Evolutionary conservation across 2,113 vertebrate species (phyloP), one percentile per base, ranked within the genome.

Genomic region (Laterallus jamaicensis): DNA sequence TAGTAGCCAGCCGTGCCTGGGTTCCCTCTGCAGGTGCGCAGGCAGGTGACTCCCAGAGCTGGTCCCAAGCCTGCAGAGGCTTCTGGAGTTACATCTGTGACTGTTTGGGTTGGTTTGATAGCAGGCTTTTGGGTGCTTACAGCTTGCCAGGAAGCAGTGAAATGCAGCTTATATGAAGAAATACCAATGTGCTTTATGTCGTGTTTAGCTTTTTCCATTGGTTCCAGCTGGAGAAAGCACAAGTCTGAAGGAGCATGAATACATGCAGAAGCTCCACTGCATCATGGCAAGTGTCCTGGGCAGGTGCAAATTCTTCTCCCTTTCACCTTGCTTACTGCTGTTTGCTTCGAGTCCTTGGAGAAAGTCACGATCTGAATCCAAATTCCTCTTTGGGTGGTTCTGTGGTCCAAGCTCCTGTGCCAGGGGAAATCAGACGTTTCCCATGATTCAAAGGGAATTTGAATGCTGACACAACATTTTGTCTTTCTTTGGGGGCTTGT

Each of bases 151-250:
- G 78, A 91, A 87, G 69, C 39, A 68, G 42, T 90, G 84, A 87
- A 91, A 84, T 87, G 69, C 39, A 56, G 93, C 52, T 82, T 68
- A 29, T 44, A 70, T 91, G 68, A 92, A 86, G 92, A 96, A 92
- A 96, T 95, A 37, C 73, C 81, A 62, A 26, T 50, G 47, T 86
- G 93, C 89, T 87, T 91, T 93, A 21, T 71, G 58, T 82, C 75
- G 54, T 6, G 22, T 88, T 92, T 77, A 69, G 59, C 40, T 83
- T 80, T 88, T 85, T 32, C 63, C 88, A 80, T 92, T 80, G 82
- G 59, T 92, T 95, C 71, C 82, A 94, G 79, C 58, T 94, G 92
- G 49, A 91, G 78, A 93, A 87, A 87, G 44, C 19, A 9, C 75
- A 88, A 79, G 69, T 93, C 88, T 77, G 79, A 88, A 93, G 37